Evolutionary conservation across 2,797 vertebrate genomes (phyloP).

Genomic region (Allobates femoralis): DNA sequence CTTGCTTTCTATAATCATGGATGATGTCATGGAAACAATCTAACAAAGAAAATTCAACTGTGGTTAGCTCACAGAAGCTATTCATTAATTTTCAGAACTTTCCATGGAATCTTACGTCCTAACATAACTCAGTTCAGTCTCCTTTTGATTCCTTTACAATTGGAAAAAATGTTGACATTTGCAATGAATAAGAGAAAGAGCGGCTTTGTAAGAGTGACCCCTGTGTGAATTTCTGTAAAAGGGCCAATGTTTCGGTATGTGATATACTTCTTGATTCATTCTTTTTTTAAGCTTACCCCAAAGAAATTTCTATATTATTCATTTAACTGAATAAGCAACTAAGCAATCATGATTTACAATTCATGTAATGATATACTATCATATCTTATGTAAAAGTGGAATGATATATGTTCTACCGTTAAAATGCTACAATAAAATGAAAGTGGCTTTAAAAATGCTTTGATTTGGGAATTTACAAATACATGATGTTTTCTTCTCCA

Average conservation of each 20-base stretch:
- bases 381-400: background rate
- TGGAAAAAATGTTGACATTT: slow-evolving; percentile 41
- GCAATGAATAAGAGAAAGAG: slow-evolving; percentile 36
- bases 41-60: slow-evolving; percentile 33
- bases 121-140: slow-evolving; percentile 43
- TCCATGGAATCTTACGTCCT: slow-evolving; percentile 17
- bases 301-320: background rate
- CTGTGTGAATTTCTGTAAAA: slow-evolving; percentile 33
- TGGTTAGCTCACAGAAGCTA: slow-evolving; percentile 28
- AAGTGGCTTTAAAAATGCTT: no score
- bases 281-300: background rate
- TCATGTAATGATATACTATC: background rate
- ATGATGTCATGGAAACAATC: slow-evolving; percentile 39
- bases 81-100: slow-evolving; percentile 48
- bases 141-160: slow-evolving; percentile 44
- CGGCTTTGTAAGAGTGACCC: slow-evolving; percentile 18
- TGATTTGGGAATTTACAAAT: no score
- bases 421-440: no score
- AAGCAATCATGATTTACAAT: background rate
- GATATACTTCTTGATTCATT: slow-evolving; percentile 13
- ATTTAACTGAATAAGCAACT: background rate
- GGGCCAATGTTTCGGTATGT: slow-evolving; percentile 5
- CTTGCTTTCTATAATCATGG: slow-evolving; percentile 27
- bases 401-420: background rate
- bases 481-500: no score